These are phyloP conservation scores for Anseranas semipalmata DNA, from an alignment of 2,113 vertebrate genomes.

Conservation along the genomic window DNA sequence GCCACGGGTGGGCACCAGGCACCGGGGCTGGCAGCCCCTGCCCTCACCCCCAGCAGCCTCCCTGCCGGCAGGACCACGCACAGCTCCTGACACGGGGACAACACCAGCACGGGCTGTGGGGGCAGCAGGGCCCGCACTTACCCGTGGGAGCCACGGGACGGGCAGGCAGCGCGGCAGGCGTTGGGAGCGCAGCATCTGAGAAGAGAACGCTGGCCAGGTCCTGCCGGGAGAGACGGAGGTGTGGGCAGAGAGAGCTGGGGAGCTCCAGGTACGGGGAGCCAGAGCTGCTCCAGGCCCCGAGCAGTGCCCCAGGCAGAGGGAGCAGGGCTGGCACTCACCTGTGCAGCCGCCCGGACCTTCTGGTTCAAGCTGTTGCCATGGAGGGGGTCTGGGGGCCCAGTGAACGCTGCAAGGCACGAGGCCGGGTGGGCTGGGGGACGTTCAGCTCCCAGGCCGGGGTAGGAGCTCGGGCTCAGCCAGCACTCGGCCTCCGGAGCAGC, in stretches of 20 bases:
- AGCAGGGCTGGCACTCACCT: constrained; percentile 73
- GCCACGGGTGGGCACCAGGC: neutral
- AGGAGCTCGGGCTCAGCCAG: fast-evolving
- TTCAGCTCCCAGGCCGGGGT: fast-evolving
- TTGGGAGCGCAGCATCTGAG: constrained; percentile 75
- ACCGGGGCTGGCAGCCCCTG: fast-evolving
- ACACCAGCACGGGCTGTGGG: fast-evolving
- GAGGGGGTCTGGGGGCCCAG: constrained; percentile 90
- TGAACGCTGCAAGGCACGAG: constrained; percentile 75
- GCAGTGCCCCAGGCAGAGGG: fast-evolving
- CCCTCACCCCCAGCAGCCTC: neutral
- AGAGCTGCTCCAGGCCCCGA: fast-evolving
- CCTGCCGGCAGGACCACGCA: fast-evolving
- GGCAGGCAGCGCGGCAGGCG: neutral
- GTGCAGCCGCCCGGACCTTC: constrained; percentile 87
- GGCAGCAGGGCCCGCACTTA: neutral
- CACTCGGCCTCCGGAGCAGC: neutral
- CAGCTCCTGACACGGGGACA: neutral
- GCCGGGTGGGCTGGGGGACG: fast-evolving
- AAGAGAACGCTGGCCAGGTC: constrained; percentile 88
- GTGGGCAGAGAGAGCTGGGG: neutral
- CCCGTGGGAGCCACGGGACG: constrained; percentile 55
- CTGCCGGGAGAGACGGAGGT: constrained; percentile 38
- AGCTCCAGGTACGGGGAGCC: fast-evolving
- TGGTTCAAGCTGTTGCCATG: constrained; percentile 90